phyloP scores from a whole-genome alignment of 2,113 vertebrate genomes.

The Candoia aspera region DNA sequence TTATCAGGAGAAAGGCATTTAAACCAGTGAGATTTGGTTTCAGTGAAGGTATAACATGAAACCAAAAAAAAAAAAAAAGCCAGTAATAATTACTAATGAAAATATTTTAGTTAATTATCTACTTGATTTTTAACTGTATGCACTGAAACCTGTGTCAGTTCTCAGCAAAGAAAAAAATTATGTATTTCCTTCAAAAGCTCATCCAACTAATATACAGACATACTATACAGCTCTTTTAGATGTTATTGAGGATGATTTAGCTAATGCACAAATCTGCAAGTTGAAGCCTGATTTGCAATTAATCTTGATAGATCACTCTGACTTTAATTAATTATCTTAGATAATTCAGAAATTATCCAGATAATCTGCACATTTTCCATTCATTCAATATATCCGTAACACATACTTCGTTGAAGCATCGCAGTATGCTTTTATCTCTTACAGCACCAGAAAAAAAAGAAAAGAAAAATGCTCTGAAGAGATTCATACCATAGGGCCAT shows the following conservation, averaged over 20 bases:
- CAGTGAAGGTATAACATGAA: not conserved
- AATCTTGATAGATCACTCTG: slow-evolving; percentile 31
- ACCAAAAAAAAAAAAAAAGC: not conserved
- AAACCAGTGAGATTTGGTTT: not conserved
- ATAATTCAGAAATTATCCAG: slow-evolving; percentile 16
- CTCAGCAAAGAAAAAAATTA: not conserved
- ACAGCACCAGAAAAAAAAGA: not conserved
- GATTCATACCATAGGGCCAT: not conserved
- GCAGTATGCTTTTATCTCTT: not conserved
- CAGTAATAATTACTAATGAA: not conserved
- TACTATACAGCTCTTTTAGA: not conserved
- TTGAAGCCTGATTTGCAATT: slow-evolving; percentile 19
- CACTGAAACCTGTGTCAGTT: not conserved
- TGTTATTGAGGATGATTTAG: not conserved
- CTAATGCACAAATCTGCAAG: slow-evolving; percentile 10
- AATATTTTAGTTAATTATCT: not conserved
- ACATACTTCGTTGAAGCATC: not conserved
- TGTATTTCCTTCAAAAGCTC: not conserved
- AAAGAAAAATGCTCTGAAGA: not conserved
- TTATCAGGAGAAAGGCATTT: not conserved
- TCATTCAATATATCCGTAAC: not conserved
- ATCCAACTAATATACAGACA: not conserved
- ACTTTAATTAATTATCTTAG: slow-evolving; percentile 26
- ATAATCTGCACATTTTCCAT: slow-evolving; percentile 10
- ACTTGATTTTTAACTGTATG: not conserved